phyloP scores from a whole-genome alignment of 2,113 vertebrate genomes.

The Solea solea region DNA sequence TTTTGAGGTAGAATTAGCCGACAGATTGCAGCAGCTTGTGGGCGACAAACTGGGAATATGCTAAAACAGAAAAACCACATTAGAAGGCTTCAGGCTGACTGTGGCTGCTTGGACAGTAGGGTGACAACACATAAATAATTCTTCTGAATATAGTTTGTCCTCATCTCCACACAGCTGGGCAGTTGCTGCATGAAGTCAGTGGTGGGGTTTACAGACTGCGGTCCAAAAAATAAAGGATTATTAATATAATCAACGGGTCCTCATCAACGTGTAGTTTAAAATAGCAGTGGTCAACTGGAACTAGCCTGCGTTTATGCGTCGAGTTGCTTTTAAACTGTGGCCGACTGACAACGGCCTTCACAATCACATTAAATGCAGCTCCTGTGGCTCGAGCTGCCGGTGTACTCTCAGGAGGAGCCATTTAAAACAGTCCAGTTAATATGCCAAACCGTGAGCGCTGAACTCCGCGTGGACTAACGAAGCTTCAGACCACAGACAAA shows the following conservation, averaged over 20 bases:
- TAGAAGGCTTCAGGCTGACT: not conserved
- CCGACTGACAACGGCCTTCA: not conserved
- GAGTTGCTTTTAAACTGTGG: not conserved
- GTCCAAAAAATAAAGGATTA: not conserved
- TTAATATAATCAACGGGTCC: not conserved
- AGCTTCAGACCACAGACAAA: not conserved
- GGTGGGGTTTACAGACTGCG: not conserved
- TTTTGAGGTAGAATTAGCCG: not conserved
- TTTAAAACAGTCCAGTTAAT: conserved; percentile 19
- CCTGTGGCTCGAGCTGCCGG: not conserved
- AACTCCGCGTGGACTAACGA: conserved; percentile 6
- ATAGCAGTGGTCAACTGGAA: conserved; percentile 7
- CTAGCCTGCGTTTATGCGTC: not conserved
- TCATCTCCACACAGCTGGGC: not conserved
- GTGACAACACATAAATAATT: too few relatives aligned
- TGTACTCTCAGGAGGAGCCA: conserved; percentile 16
- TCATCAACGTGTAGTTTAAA: conserved; percentile 23
- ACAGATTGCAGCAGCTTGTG: not conserved
- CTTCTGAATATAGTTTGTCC: not conserved
- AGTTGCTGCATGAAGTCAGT: not conserved
- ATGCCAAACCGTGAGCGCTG: conserved; percentile 6
- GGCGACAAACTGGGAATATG: not conserved
- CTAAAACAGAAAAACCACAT: not conserved
- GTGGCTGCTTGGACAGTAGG: not conserved
- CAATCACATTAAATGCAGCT: not conserved